Conservation (phyloP, 2,797 vertebrate genomes). For the Trichosurus vulpecula region DNA sequence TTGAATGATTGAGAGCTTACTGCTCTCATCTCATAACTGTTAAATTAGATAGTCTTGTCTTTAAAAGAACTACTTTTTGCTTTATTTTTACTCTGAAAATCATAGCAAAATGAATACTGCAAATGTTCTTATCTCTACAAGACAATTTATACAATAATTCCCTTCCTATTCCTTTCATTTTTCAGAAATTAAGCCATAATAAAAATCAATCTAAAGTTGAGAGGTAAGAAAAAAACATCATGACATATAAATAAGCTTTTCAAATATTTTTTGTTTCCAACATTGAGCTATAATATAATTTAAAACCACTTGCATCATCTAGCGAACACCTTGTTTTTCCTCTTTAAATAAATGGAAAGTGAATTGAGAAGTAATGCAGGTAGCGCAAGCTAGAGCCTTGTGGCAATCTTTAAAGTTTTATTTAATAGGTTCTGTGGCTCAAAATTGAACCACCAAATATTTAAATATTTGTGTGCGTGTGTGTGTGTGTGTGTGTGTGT, state of each 20-base stretch:
- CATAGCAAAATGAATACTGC: not conserved
- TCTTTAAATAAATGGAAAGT: not conserved
- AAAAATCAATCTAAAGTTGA: conserved; percentile 2
- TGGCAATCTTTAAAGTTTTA: no score
- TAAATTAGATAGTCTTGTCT: not conserved
- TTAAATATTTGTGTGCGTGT: no score
- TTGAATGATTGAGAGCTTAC: not conserved
- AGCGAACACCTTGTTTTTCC: not conserved
- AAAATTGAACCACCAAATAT: no score
- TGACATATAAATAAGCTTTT: not conserved
- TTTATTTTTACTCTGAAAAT: conserved; percentile 7
- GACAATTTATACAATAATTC: not conserved
- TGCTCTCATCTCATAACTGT: not conserved
- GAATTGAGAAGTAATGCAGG: not conserved
- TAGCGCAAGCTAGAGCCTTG: no score
- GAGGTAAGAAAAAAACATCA: not conserved
- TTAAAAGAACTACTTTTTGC: not conserved
- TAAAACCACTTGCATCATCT: conserved; percentile 10
- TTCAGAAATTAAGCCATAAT: not conserved
- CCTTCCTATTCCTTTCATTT: not conserved
- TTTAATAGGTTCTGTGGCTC: no score
- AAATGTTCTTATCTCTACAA: not conserved
- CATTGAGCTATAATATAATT: not conserved
- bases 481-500: no score
- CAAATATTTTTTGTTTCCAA: no score